Evolutionary conservation across 2,113 vertebrate species (phyloP).

Genomic region (Misgurnus mizolepis): DNA sequence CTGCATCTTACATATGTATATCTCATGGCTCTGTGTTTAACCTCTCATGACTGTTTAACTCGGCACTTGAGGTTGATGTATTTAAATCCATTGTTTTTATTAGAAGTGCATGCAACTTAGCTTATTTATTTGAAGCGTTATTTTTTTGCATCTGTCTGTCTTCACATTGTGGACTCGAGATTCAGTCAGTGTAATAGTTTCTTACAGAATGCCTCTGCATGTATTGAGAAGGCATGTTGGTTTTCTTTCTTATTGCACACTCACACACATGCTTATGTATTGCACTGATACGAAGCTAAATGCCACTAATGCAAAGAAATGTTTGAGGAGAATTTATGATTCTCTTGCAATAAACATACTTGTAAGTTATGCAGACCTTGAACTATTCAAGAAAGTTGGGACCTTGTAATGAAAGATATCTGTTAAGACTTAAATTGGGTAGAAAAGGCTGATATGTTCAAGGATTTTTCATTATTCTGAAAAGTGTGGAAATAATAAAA

Average conservation of each 20-base stretch:
- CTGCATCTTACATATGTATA: not conserved
- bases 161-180: constrained; percentile 29
- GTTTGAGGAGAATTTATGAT: not conserved
- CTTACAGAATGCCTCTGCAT: constrained; percentile 73
- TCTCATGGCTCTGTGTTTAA: not conserved
- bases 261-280: constrained; percentile 30
- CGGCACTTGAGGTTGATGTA: constrained; percentile 12
- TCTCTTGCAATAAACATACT: constrained; percentile 66
- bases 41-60: not conserved
- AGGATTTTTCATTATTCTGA: not conserved
- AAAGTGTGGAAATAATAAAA: not conserved
- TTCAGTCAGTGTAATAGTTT: constrained; percentile 62
- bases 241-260: constrained; percentile 49
- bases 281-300: constrained; percentile 42
- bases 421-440: not conserved
- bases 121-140: constrained; percentile 30
- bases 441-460: not conserved
- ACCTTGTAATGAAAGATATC: not conserved
- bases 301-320: constrained; percentile 53
- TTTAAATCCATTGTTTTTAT: constrained; percentile 57
- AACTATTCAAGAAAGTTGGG: not conserved
- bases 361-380: constrained; percentile 34
- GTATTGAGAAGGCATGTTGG: constrained; percentile 66
- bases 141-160: constrained; percentile 26
- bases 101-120: constrained; percentile 69